Evolutionary conservation across 2,888 invertebrate genomes (phyloP).

Genomic region (Trachelus iudaicus): DNA sequence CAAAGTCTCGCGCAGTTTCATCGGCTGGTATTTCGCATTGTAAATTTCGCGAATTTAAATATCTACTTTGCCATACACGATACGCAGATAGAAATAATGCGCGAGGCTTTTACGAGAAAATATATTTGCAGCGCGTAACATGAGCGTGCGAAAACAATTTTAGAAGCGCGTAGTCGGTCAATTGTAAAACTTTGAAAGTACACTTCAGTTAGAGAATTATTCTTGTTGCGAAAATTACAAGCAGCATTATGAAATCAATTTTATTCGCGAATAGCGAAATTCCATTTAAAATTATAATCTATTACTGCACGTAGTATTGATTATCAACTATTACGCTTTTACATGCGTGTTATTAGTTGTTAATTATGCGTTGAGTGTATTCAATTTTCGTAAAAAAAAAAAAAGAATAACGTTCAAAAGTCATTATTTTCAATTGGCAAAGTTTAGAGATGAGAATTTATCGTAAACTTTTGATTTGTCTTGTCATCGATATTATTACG

Average conservation of each 20-base stretch:
- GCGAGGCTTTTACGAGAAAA: neutral
- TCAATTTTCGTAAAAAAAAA: neutral
- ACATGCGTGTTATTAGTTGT: neutral
- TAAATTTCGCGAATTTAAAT: neutral
- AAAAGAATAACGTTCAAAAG: neutral
- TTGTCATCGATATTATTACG: conserved; percentile 7
- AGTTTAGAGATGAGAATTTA: conserved; percentile 14
- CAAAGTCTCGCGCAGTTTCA: conserved; percentile 39
- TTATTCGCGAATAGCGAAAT: neutral
- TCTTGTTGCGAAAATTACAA: neutral
- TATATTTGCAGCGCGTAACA: neutral
- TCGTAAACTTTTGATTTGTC: conserved; percentile 48
- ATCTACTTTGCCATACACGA: neutral
- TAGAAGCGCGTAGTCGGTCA: neutral
- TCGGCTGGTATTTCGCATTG: neutral
- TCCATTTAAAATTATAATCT: neutral
- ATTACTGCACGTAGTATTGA: neutral
- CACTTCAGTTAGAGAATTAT: neutral
- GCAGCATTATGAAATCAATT: neutral
- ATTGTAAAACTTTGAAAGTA: neutral
- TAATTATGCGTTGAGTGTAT: neutral
- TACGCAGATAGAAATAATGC: neutral
- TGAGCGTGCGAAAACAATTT: neutral
- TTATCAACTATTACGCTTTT: neutral
- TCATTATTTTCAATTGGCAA: neutral